A percentile compares a stretch with the other conserved stretches of the same genome.
phyloP scores from a whole-genome alignment of 92 coral and sea anemone species.

The Palythoa heliodiscus region DNA sequence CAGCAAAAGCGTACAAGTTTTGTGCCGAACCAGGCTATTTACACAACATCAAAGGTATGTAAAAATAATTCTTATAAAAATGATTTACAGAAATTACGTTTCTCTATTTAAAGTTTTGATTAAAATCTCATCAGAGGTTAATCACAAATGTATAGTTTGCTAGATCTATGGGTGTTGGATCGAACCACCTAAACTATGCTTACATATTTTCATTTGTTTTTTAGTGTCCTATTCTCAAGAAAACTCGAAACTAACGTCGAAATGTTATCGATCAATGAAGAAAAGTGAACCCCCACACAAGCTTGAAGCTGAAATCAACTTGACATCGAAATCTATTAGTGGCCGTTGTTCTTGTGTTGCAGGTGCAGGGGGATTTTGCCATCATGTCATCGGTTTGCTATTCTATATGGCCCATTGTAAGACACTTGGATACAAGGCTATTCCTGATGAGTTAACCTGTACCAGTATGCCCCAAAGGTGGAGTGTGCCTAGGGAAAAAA shows the following conservation, averaged over 20 bases:
- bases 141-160: neutral
- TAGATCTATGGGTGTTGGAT: neutral
- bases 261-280: slow-evolving; percentile 2
- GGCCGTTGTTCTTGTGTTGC: slow-evolving; percentile 11
- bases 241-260: neutral
- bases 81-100: neutral
- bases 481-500: slow-evolving; percentile 66
- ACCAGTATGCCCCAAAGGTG: slow-evolving; percentile 14
- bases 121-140: neutral
- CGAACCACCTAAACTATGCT: neutral
- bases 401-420: slow-evolving; percentile 10
- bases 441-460: slow-evolving; percentile 49
- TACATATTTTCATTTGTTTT: neutral
- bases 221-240: slow-evolving; percentile 10
- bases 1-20: slow-evolving; percentile 42
- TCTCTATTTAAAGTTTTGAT: neutral
- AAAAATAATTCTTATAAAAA: too few species aligned
- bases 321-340: neutral
- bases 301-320: neutral
- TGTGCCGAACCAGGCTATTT: slow-evolving; percentile 45
- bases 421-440: neutral
- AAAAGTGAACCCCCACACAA: neutral
- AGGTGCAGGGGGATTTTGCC: slow-evolving; percentile 1
- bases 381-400: neutral
- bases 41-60: slow-evolving; percentile 23